A percentile compares a stretch with the other conserved stretches of the same genome.
phyloP scores from a whole-genome alignment of 37 sponge, comb jelly and placozoan genomes.

The Mnemiopsis leidyi region DNA sequence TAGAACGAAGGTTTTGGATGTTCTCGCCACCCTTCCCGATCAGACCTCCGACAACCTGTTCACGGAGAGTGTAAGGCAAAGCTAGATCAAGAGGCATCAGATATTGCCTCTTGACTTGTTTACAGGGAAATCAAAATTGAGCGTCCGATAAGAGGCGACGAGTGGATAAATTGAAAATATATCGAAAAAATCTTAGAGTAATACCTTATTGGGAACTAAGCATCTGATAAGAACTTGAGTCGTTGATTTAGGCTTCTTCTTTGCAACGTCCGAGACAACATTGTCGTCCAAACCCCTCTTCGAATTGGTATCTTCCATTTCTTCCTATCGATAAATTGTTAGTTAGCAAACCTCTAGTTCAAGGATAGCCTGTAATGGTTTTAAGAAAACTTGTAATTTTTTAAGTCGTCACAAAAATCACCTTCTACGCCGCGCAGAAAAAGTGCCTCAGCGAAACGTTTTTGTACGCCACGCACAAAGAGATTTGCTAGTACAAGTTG shows the following conservation, averaged over 20 bases:
- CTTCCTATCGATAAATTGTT: neutral
- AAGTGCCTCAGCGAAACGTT: neutral
- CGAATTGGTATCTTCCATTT: neutral
- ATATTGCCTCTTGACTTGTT: neutral
- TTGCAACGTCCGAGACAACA: neutral
- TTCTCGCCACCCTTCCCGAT: constrained; percentile 34
- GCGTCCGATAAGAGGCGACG: no score
- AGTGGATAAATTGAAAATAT: neutral
- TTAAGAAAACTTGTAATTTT: no score
- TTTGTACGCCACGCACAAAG: neutral
- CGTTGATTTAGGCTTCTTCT: neutral
- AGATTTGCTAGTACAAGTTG: neutral
- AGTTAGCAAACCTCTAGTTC: neutral
- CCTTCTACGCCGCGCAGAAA: neutral
- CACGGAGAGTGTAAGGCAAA: neutral
- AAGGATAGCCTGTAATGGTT: neutral
- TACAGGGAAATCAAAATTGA: no score
- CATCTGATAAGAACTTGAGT: neutral
- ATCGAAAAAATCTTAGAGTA: neutral
- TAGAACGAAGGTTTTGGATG: neutral
- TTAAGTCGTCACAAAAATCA: neutral
- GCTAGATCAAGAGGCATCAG: neutral
- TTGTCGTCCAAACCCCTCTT: neutral
- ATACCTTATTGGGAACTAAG: constrained; percentile 17
- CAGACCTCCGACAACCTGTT: constrained; percentile 37